These are phyloP conservation scores for Austrolebias charrua DNA, from an alignment of 2,797 vertebrate genomes.

Conservation along the genomic window DNA sequence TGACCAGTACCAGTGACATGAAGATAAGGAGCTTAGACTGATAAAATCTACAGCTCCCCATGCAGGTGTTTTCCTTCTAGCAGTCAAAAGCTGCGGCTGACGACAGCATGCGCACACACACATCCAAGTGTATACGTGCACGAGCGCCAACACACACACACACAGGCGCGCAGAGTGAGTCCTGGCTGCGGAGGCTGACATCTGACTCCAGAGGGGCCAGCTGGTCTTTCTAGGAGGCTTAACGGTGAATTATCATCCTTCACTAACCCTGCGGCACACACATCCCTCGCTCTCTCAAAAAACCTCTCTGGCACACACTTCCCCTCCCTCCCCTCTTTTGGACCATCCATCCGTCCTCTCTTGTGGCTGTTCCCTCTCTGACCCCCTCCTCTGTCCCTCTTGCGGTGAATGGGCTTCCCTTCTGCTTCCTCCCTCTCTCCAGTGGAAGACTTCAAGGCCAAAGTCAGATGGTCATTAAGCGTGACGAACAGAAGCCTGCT, in stretches of 20 bases:
- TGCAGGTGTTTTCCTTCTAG: slow-evolving; percentile 83
- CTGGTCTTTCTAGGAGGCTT: slow-evolving; percentile 81
- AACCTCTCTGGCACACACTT: slow-evolving; percentile 39
- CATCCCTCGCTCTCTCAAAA: slow-evolving; percentile 47
- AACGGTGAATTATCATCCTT: slow-evolving; percentile 81
- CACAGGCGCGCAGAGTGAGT: slow-evolving; percentile 42
- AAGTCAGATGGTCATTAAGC: slow-evolving; percentile 75
- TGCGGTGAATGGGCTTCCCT: slow-evolving; percentile 64
- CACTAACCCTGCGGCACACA: slow-evolving; percentile 77
- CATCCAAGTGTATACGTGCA: slow-evolving; percentile 45
- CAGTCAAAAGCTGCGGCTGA: slow-evolving; percentile 71
- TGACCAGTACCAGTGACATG: slow-evolving; percentile 70
- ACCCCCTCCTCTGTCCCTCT: slow-evolving; percentile 50
- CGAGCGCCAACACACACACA: slow-evolving; percentile 28
- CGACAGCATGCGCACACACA: slow-evolving; percentile 44
- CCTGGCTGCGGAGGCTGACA: slow-evolving; percentile 76
- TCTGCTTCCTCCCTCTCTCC: slow-evolving; percentile 47
- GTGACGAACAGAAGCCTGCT: slow-evolving; percentile 58
- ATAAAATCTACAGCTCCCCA: slow-evolving; percentile 79
- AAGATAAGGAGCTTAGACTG: slow-evolving; percentile 78
- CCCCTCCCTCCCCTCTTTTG: slow-evolving; percentile 17
- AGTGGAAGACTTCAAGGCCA: slow-evolving; percentile 76
- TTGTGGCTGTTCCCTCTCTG: slow-evolving; percentile 45
- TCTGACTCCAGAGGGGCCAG: slow-evolving; percentile 81
- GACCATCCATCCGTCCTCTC: slow-evolving; percentile 53